Base-by-base conservation (phyloP, 1,140 invertebrate species). In the Phymastichus coffea region DNA sequence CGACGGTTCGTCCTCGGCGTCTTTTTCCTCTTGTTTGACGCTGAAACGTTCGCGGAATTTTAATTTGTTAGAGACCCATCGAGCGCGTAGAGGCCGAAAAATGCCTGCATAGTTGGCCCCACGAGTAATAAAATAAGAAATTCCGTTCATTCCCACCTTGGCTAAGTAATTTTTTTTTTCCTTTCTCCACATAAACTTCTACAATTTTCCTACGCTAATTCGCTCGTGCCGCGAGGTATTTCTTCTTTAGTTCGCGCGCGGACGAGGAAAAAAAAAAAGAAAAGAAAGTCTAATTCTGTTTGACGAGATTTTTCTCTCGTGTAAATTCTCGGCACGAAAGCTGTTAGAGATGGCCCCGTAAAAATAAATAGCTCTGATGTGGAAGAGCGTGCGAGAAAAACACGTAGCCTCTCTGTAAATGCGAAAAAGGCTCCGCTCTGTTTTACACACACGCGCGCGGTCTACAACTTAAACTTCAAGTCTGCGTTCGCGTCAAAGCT, bases 61-160 rank as follows among this genome's bases (percentile, higher is more conserved):
- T 60, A 60, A 60, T 60, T 54, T 60, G 51, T 40, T 35, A 30
- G 48, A 26, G 28, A 22, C 28, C 30, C 26, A 59, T 59, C 48
- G 57, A 35, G 41, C 15, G 25, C 23, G 22, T 15, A 4, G 8
- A 44, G 28, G 14, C n/a, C 22, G 41, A 59, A 59, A 60, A 60
- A 60, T 40, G 49, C 20, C 15, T 17, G 49, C 57, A 53, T 60
- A 60, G 33, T 60, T 60, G 14, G n/a, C n/a, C n/a, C n/a, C n/a
- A 8, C 4, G 33, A 51, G 43, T 60, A 54, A 54, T 60, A 60
- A 60, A 53, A 53, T 53, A 30, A 46, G 57, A 49, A 60, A 60
- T 60, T 60, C 14, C 22, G 46, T 44, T 23, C 20, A n/a, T n/a
- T n/a, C n/a, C n/a, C n/a, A n/a, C n/a, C n/a, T n/a, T n/a, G n/a